Percentiles rank a stretch among this genome's conserved stretches.
Evolutionary conservation across 2,888 invertebrate species (phyloP).

Genomic region (Scaptomyza tumidula): DNA sequence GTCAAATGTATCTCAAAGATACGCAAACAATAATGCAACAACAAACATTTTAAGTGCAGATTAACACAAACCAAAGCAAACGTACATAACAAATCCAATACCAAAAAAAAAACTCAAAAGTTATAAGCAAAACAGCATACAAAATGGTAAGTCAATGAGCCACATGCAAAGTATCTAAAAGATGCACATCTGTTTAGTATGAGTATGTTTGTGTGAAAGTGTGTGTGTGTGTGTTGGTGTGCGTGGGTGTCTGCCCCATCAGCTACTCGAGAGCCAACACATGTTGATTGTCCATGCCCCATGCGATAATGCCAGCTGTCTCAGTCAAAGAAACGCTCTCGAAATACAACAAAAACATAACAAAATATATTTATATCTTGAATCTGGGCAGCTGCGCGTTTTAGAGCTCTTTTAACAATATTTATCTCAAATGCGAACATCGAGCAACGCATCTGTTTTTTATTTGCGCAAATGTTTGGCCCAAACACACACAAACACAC

Average conservation of each 20-base stretch:
- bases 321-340: constrained; percentile 45
- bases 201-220: not conserved
- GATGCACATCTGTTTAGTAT: constrained; percentile 47
- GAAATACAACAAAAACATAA: constrained; percentile 6
- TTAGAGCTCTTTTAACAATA: constrained; percentile 29
- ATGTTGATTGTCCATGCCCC: constrained; percentile 69
- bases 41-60: constrained; percentile 32
- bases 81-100: constrained; percentile 1
- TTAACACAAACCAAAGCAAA: constrained; percentile 18
- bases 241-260: constrained; percentile 5
- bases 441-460: constrained; percentile 70
- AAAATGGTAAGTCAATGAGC: constrained; percentile 63
- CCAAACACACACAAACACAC: constrained; percentile 42
- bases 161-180: constrained; percentile 40
- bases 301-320: constrained; percentile 64
- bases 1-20: constrained; percentile 54
- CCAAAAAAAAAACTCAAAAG: constrained; percentile 11
- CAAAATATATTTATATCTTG: constrained; percentile 29
- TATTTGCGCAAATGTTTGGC: constrained; percentile 65
- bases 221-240: constrained; percentile 4
- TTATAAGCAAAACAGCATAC: constrained; percentile 11
- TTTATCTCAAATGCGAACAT: constrained; percentile 38
- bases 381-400: constrained; percentile 47
- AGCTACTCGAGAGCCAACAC: constrained; percentile 60
- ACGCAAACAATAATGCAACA: constrained; percentile 39